A percentile compares a stretch with the other conserved stretches of the same genome.
These are phyloP conservation scores for Parnassius glacialis DNA, from an alignment of 2,888 invertebrate species.

Conservation along the genomic window DNA sequence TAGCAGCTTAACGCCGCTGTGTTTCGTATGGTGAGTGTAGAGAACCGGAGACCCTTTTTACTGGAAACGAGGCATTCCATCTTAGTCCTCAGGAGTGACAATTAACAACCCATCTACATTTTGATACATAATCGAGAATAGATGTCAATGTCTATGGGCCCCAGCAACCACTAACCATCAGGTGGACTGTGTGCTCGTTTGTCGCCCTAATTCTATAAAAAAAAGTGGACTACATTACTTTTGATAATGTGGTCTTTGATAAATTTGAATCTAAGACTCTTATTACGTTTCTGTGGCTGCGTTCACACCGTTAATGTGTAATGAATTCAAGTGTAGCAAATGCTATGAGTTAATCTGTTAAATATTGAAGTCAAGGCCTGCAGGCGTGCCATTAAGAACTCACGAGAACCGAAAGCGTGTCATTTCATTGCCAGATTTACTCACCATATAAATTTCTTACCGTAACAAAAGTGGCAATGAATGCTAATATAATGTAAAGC, in stretches of 20 bases:
- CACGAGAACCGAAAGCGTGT: conserved; percentile 12
- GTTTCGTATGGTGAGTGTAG: too few relatives aligned
- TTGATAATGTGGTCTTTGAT: not conserved
- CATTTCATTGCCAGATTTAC: conserved; percentile 13
- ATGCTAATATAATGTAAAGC: conserved; percentile 2
- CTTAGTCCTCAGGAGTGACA: too few relatives aligned
- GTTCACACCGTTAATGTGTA: conserved; percentile 1
- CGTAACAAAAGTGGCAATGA: conserved; percentile 13
- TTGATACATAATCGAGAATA: too few relatives aligned
- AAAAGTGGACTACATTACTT: too few relatives aligned
- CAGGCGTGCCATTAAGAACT: conserved; percentile 14
- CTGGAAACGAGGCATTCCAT: too few relatives aligned
- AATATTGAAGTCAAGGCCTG: conserved; percentile 24
- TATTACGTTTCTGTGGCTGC: not conserved
- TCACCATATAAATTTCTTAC: not conserved
- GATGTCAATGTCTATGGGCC: too few relatives aligned
- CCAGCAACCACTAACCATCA: too few relatives aligned
- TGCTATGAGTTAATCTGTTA: conserved; percentile 17
- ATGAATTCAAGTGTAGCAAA: conserved; percentile 13
- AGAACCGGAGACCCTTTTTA: too few relatives aligned
- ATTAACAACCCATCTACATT: too few relatives aligned
- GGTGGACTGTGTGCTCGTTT: too few relatives aligned
- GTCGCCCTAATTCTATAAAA: too few relatives aligned
- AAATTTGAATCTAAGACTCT: not conserved
- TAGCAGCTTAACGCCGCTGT: too few relatives aligned